Evolutionary conservation across 2,113 vertebrate species (phyloP), one percentile per base, ranked within the genome.

Genomic region (Leucoraja erinaceus): DNA sequence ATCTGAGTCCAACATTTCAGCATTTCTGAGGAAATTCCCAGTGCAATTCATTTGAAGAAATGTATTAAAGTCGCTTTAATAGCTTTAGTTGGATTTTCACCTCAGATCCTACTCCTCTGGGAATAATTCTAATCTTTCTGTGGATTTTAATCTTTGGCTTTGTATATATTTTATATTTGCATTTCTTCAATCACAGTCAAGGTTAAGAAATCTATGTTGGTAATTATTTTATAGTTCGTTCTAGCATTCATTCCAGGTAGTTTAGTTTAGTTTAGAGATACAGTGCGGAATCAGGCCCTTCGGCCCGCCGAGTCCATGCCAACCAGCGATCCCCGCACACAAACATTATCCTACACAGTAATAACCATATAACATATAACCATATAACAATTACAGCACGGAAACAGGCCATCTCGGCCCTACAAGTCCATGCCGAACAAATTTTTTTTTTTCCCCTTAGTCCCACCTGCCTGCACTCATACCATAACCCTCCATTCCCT

Each of bases 81-180:
- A 38, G 18, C 5, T n/a, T 86, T 61, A 12, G 11, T 4, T n/a
- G 2, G 59, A 5, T 63, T 31, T 86, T 61, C 11, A 61, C 12
- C 11, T 14, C 83, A 14, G 59, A 63, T 86, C 28, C 12, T 28
- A 12, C 10, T 4, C 59, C n/a, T n/a, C 1, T 5, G 56, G 28
- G 12, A n/a, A 63, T n/a, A 31, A 16, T 63, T 31, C 83, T 16
- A 61, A 61, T 16, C 11, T 31, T 63, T 77, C 75, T 33, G 0
- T n/a, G 75, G n/a, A 33, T n/a, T 77, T 77, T 63, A n/a, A 86
- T 63, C 70, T 86, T 86, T 86, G 83, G 9, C 83, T 86, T 61
- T 86, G 9, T 47, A 47, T 16, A 31, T 31, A 61, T 31, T 86
- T 12, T 61, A 5, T 16, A 63, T 63, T 61, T 86, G 28, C 28